phyloP scores from a whole-genome alignment of 2,113 vertebrate genomes.

The Psettodes erumei region DNA sequence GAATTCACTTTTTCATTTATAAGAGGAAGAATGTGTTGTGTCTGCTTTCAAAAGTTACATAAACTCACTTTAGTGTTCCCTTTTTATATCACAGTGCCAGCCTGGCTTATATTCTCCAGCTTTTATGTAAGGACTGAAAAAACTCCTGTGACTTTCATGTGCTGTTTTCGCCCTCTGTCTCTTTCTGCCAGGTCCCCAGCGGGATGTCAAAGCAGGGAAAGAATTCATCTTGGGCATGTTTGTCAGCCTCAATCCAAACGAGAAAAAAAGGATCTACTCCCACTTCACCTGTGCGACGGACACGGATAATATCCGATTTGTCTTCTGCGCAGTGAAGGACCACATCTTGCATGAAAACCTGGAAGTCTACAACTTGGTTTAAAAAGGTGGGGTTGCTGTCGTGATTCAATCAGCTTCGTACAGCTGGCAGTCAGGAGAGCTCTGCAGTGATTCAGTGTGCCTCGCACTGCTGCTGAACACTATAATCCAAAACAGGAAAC shows the following conservation, averaged over 20 bases:
- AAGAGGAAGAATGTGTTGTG: background rate
- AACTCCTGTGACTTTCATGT: background rate
- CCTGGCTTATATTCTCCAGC: background rate
- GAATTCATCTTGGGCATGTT: conserved; percentile 91
- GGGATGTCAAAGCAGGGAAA: conserved; percentile 82
- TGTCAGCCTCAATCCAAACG: conserved; percentile 86
- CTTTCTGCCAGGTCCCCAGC: conserved; percentile 83
- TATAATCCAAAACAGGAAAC: conserved; percentile 64
- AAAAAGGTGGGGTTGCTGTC: conserved; percentile 22
- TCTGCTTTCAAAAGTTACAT: background rate
- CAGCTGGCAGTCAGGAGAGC: conserved; percentile 40
- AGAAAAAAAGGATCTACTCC: conserved; percentile 88
- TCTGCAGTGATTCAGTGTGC: conserved; percentile 47
- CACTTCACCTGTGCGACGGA: conserved; percentile 85
- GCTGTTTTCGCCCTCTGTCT: conserved; percentile 19
- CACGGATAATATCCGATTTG: conserved; percentile 83
- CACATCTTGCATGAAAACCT: conserved; percentile 87
- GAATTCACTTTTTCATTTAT: too few relatives aligned
- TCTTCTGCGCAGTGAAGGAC: conserved; percentile 82
- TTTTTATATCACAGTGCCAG: background rate
- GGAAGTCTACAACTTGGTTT: conserved; percentile 86
- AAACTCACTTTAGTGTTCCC: background rate
- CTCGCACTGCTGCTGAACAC: conserved; percentile 55
- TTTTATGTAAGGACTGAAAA: conserved; percentile 20
- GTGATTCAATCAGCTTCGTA: conserved; percentile 38